A percentile compares a stretch with the other conserved stretches of the same genome.
Conservation (phyloP, 2,888 invertebrate genomes). For the Pristionchus japonicus region DNA sequence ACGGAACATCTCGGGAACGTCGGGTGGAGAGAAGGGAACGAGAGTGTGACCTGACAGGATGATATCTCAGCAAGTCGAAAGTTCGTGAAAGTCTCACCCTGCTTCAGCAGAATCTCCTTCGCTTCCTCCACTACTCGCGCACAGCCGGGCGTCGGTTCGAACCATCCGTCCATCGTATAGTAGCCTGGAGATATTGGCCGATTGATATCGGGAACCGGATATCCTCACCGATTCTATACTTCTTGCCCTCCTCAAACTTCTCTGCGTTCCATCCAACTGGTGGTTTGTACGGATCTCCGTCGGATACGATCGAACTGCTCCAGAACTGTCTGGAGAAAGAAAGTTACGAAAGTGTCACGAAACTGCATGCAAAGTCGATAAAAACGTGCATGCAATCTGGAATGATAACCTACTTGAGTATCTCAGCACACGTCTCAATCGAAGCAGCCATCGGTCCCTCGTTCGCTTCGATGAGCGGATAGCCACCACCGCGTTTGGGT, state of each 20-base stretch:
- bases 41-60: conserved; percentile 67
- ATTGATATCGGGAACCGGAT: neutral
- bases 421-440: conserved; percentile 59
- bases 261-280: conserved; percentile 65
- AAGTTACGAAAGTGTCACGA: neutral
- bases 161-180: conserved; percentile 70
- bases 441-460: conserved; percentile 68
- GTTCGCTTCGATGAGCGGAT: conserved; percentile 67
- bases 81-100: neutral
- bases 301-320: conserved; percentile 51
- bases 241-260: conserved; percentile 52
- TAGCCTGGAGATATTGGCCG: conserved; percentile 49
- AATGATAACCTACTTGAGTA: conserved; percentile 50
- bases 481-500: conserved; percentile 63
- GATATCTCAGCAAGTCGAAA: too few relatives aligned
- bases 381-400: neutral
- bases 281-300: conserved; percentile 66
- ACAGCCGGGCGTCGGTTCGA: conserved; percentile 63
- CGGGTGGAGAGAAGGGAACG: conserved; percentile 64
- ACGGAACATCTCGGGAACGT: conserved; percentile 54
- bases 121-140: conserved; percentile 65
- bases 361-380: neutral
- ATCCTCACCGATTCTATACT: conserved; percentile 53
- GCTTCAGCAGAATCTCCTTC: conserved; percentile 57
- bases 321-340: conserved; percentile 40